Base-by-base conservation (phyloP, 2,888 invertebrate genomes). In the Notocelia uddmanniana region DNA sequence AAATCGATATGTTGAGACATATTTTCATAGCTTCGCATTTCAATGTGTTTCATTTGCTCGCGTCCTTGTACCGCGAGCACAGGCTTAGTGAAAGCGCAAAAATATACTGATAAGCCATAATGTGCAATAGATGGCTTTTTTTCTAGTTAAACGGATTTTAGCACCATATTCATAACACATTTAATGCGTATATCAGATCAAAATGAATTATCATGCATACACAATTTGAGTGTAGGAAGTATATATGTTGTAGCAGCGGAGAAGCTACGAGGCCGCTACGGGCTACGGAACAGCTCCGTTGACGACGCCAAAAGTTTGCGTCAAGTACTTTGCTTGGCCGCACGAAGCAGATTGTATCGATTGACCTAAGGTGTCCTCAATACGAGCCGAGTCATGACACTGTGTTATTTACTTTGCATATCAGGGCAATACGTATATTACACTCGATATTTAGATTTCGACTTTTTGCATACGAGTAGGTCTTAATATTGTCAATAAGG, bases 281-380 rank as follows among this genome's bases (percentile, higher is more conserved):
- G 69, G 78, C 83, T 82, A 84, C 81, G 82, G 75, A 82, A 84
- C 86, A 63, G 62, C 34, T 23, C 34, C 67, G 41, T 55, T 88
- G 87, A 84, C 84, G 87, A 83, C 82, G 83, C 84, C 82, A 86
- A 84, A 80, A 86, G 83, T 81, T 88, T 86, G 85, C 85, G 82
- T 78, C 81, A 85, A 83, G 81, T 86, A 82, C 80, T 79, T 76
- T 76, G 78, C 79, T 73, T 72, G 77, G 82, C 85, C 82, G 86
- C 82, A 84, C 82, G 85, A 81, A 83, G 82, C 75, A 79, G 77
- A 81, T 79, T 76, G 80, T 85, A 90, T 89, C 82, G 89, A 89
- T 89, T 89, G 83, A 81, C 79, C 81, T 78, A 77, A 73, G 74
- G 75, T 83, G 79, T 78, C 80, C 80, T 84, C 79, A 75, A 73